Percentiles rank a stretch among this genome's conserved stretches.
phyloP scores from a whole-genome alignment of 2,888 invertebrate species.

The Herminia tarsipennalis region DNA sequence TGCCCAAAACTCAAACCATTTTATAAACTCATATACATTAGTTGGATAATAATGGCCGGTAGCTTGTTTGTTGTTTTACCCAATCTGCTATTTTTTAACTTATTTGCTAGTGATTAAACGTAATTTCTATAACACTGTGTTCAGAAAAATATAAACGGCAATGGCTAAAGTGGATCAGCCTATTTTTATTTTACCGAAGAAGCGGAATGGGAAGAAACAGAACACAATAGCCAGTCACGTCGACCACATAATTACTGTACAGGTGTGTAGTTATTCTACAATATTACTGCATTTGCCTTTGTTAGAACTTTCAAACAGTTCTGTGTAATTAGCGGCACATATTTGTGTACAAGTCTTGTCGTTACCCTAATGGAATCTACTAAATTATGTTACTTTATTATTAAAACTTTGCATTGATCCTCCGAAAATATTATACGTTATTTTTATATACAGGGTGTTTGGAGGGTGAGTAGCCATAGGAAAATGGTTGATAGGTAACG shows the following conservation, averaged over 20 bases:
- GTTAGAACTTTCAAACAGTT: too few species aligned
- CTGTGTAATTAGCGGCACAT: too few species aligned
- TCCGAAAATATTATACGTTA: too few species aligned
- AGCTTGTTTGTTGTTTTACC: constrained; percentile 35
- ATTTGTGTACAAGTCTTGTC: too few species aligned
- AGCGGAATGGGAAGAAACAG: constrained; percentile 84
- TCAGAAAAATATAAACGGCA: constrained; percentile 5
- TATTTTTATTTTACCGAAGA: constrained; percentile 86
- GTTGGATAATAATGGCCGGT: constrained; percentile 31
- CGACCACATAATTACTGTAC: constrained; percentile 87
- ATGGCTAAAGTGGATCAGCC: constrained; percentile 82
- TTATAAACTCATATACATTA: constrained; percentile 1
- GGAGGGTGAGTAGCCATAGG: too few species aligned
- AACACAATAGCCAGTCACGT: constrained; percentile 83
- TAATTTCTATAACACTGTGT: constrained; percentile 1
- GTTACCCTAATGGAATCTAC: too few species aligned
- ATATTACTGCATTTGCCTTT: constrained; percentile 5
- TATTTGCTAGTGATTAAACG: constrained; percentile 10
- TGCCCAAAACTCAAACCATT: too few species aligned
- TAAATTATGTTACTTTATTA: too few species aligned
- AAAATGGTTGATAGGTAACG: too few species aligned
- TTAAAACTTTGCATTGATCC: too few species aligned
- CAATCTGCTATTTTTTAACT: constrained; percentile 16
- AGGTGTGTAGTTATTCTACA: constrained; percentile 78
- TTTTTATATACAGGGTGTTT: too few species aligned